phyloP scores from a whole-genome alignment of 2,888 invertebrate genomes.

The Gastrophysa polygoni region DNA sequence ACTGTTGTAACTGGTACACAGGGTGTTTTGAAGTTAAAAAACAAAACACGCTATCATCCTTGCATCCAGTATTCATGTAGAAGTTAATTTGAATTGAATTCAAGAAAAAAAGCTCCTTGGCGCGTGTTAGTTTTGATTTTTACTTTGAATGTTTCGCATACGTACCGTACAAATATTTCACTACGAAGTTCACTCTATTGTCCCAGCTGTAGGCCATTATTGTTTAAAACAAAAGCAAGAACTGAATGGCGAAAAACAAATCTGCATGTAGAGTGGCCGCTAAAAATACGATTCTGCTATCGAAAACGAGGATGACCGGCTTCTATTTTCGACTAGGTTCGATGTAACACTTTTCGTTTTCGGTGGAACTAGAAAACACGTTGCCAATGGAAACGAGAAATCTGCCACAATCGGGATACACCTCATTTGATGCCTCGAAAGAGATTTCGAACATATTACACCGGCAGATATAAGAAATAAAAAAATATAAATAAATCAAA shows the following conservation, averaged over 20 bases:
- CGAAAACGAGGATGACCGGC: slow-evolving; percentile 41
- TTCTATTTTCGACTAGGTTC: slow-evolving; percentile 43
- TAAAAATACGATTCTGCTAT: slow-evolving; percentile 35
- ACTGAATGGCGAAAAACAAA: slow-evolving; percentile 12
- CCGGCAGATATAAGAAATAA: too few species aligned
- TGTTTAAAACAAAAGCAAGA: slow-evolving; percentile 5
- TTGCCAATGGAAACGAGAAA: not conserved
- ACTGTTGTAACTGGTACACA: too few species aligned
- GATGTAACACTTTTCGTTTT: slow-evolving; percentile 27
- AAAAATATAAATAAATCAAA: too few species aligned
- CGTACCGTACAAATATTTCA: slow-evolving; percentile 83
- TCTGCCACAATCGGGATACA: not conserved
- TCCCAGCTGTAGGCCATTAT: slow-evolving; percentile 83
- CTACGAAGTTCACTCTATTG: slow-evolving; percentile 81
- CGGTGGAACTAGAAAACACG: slow-evolving; percentile 15
- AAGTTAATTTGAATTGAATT: not conserved
- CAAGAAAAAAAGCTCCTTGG: not conserved
- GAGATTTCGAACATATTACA: too few species aligned
- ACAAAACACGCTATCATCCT: too few species aligned
- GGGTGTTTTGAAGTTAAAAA: too few species aligned
- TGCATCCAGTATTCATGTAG: too few species aligned
- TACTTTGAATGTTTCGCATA: slow-evolving; percentile 33
- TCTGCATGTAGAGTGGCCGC: slow-evolving; percentile 14
- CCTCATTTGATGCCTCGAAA: not conserved
- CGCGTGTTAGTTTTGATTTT: too few species aligned